These are phyloP conservation scores for Ligdia adustata DNA, from an alignment of 2,888 invertebrate genomes.

Conservation along the genomic window DNA sequence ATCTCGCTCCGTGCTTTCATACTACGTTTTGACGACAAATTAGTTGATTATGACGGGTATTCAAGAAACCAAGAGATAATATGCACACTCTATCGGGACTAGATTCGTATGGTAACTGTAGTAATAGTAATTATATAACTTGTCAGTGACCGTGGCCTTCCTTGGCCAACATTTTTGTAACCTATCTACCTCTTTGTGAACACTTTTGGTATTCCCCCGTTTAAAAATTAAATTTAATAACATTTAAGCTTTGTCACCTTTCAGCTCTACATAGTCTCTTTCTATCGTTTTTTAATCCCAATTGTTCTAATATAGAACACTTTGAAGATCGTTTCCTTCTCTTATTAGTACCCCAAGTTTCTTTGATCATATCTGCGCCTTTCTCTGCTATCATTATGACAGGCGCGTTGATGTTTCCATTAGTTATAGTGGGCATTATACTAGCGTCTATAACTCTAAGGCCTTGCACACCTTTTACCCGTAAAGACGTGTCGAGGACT, in stretches of 20 bases:
- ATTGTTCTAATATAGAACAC: slow-evolving; percentile 49
- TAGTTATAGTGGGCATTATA: slow-evolving; percentile 94
- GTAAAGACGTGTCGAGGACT: slow-evolving; percentile 90
- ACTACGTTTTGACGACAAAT: too few relatives aligned
- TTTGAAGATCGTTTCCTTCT: slow-evolving; percentile 53
- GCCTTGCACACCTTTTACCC: slow-evolving; percentile 90
- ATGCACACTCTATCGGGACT: slow-evolving; percentile 29
- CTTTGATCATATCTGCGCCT: slow-evolving; percentile 91
- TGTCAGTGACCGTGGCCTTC: slow-evolving; percentile 13
- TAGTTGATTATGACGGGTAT: too few relatives aligned
- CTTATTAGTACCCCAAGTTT: slow-evolving; percentile 83
- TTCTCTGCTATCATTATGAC: slow-evolving; percentile 95
- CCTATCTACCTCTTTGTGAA: slow-evolving; percentile 12
- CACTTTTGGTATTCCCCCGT: slow-evolving; percentile 26
- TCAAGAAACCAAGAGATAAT: too few relatives aligned
- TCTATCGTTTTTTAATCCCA: slow-evolving; percentile 44
- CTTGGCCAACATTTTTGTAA: slow-evolving; percentile 8
- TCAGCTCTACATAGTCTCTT: slow-evolving; percentile 49
- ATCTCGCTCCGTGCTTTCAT: too few relatives aligned
- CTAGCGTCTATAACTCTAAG: slow-evolving; percentile 94
- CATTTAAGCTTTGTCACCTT: slow-evolving; percentile 54
- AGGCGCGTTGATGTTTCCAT: slow-evolving; percentile 94
- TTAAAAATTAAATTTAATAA: slow-evolving; percentile 13
- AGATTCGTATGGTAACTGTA: slow-evolving; percentile 31
- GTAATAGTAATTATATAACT: slow-evolving; percentile 8